Conservation (phyloP, 2,888 invertebrate species). For the Caenorhabditis macrosperma region DNA sequence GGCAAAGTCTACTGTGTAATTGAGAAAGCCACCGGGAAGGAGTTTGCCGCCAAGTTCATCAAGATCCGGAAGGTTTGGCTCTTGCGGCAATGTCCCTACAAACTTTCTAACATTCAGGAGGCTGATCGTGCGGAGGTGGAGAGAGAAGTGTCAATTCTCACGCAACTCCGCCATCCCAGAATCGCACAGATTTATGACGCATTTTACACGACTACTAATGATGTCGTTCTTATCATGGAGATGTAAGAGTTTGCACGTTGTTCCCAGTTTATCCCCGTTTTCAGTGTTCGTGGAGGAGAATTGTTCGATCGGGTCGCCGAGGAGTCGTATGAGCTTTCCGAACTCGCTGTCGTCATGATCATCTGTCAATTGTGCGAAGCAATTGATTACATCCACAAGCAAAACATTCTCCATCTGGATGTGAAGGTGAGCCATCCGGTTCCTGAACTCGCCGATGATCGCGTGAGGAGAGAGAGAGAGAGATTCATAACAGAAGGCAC, state of each 20-base stretch:
- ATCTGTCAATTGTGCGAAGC: slow-evolving; percentile 96
- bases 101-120: slow-evolving; percentile 60
- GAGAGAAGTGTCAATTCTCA: slow-evolving; percentile 91
- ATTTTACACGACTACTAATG: slow-evolving; percentile 88
- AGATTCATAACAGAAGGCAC: slow-evolving; percentile 17
- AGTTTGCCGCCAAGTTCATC: slow-evolving; percentile 90
- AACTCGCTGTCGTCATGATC: slow-evolving; percentile 94
- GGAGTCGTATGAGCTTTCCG: slow-evolving; percentile 96
- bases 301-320: slow-evolving; percentile 98
- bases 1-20: slow-evolving; percentile 82
- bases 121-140: slow-evolving; percentile 77
- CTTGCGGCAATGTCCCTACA: not conserved
- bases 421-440: slow-evolving; percentile 87
- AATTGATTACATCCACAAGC: slow-evolving; percentile 95
- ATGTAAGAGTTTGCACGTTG: slow-evolving; percentile 88
- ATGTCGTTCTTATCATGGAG: slow-evolving; percentile 97
- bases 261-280: slow-evolving; percentile 68
- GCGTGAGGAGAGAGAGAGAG: not conserved
- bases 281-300: slow-evolving; percentile 97
- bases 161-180: slow-evolving; percentile 92
- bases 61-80: slow-evolving; percentile 63
- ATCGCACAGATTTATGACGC: slow-evolving; percentile 98
- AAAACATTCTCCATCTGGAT: slow-evolving; percentile 95
- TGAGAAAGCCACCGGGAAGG: slow-evolving; percentile 85
- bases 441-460: not conserved